These are phyloP conservation scores for Dendrophyllia cribrosa DNA, from an alignment of 64 coral and sea anemone species.

Conservation along the genomic window DNA sequence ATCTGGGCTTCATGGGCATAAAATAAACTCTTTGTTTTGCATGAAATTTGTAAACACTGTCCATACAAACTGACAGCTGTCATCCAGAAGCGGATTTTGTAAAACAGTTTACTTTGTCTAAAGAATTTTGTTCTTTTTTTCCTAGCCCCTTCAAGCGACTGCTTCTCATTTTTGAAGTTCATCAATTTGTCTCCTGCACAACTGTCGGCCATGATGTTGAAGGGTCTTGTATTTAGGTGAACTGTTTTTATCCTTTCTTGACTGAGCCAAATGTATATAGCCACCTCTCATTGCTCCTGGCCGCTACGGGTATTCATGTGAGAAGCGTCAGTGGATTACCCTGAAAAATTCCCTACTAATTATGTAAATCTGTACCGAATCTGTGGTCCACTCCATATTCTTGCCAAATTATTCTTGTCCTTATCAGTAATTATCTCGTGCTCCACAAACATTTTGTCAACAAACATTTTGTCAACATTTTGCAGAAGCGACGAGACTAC, in stretches of 20 bases:
- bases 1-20: background rate
- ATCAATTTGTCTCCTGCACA: constrained; percentile 83
- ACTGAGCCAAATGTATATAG: background rate
- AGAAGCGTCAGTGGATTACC: too few species aligned
- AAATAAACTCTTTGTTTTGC: background rate
- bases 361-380: too few species aligned
- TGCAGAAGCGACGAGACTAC: too few species aligned
- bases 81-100: background rate
- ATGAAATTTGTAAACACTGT: background rate
- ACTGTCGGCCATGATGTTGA: constrained; percentile 74
- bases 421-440: too few species aligned
- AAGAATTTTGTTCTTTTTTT: background rate
- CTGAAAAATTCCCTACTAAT: too few species aligned
- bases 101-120: background rate
- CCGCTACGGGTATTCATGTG: too few species aligned
- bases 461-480: too few species aligned
- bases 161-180: constrained; percentile 92
- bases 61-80: too few species aligned
- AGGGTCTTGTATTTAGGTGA: constrained; percentile 46
- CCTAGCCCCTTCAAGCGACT: constrained; percentile 74
- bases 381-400: too few species aligned
- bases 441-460: too few species aligned
- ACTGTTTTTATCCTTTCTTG: background rate
- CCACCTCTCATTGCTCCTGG: background rate
- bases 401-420: too few species aligned